Percentiles rank a stretch among this genome's conserved stretches.
phyloP scores from a whole-genome alignment of 2,113 vertebrate genomes.

The Peromyscus californicus region DNA sequence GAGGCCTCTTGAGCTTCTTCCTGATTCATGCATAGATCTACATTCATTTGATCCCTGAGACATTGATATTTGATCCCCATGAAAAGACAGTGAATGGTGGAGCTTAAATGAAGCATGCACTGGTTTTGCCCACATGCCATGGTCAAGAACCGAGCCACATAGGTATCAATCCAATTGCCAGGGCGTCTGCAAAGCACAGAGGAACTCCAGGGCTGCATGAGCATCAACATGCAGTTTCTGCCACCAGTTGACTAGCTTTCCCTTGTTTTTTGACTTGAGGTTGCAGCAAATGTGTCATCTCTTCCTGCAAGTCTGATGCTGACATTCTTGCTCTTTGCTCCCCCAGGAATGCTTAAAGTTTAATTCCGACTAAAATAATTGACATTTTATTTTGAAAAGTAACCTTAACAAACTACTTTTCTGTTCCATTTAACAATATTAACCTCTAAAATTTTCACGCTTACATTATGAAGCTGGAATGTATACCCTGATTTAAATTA shows the following conservation, averaged over 20 bases:
- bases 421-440: not conserved
- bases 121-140: not conserved
- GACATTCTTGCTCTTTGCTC: not conserved
- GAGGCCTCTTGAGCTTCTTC: not conserved
- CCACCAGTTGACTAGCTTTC: not conserved
- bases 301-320: not conserved
- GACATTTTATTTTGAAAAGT: not conserved
- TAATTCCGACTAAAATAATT: constrained; percentile 32
- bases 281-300: not conserved
- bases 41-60: not conserved
- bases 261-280: not conserved
- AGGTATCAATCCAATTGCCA: not conserved
- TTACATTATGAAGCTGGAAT: not conserved
- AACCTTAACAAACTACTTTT: not conserved
- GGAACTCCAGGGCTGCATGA: not conserved
- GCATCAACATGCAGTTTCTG: not conserved
- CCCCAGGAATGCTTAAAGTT: not conserved
- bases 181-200: not conserved
- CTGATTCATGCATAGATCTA: not conserved
- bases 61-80: no score
- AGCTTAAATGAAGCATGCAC: not conserved
- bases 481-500: not conserved
- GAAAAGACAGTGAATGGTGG: not conserved
- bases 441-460: not conserved
- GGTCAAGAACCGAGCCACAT: not conserved